Evolutionary conservation across 2,113 vertebrate genomes (phyloP), one percentile per base, ranked within the genome.

Genomic region (Ivindomyrus marchei): DNA sequence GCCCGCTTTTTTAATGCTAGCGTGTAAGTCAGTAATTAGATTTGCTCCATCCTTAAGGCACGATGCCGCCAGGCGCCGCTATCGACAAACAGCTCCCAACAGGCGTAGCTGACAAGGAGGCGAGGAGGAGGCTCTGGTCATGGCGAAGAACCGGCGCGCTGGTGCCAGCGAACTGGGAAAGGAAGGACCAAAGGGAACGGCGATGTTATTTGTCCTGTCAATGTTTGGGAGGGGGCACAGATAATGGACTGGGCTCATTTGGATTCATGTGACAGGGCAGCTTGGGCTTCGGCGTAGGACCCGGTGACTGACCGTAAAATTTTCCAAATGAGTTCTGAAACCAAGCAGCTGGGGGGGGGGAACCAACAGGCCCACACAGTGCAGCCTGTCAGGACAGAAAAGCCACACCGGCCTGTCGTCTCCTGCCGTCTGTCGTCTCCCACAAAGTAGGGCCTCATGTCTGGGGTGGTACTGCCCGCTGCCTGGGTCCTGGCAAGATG

Each of bases 81-180:
- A 91, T 91, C 86, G 62, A 87, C 85, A 89, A 74, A 89, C 84
- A 17, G 45, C 66, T 87, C 88, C 90, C 88, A 31, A 84, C 17
- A 49, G 88, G 88, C 15, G 50, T 19, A 4, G 15, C 19, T 42
- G 17, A 80, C 36, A 42, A 42, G 13, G 74, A 39, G 74, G 31
- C 56, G 3, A n/a, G 1, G 6, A 24, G 21, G 58, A 27, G 24
- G 24, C 58, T 10, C 58, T 10, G n/a, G 62, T 31, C 62, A 87
- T 27, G 27, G 31, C 47, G 58, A 58, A 42, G 88, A 66, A 52
- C 24, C n/a, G 83, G 53, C 15, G 0, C 15, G 7, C 24, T 70
- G 6, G 17, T n/a, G 15, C 85, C 36, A 70, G 19, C 47, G 77
- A 53, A 77, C 7, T 1, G 46, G 49, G 27, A 89, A n/a, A 84